A percentile compares a stretch with the other conserved stretches of the same genome.
Evolutionary conservation across 2,113 vertebrate genomes (phyloP).

Genomic region (Podarcis muralis): DNA sequence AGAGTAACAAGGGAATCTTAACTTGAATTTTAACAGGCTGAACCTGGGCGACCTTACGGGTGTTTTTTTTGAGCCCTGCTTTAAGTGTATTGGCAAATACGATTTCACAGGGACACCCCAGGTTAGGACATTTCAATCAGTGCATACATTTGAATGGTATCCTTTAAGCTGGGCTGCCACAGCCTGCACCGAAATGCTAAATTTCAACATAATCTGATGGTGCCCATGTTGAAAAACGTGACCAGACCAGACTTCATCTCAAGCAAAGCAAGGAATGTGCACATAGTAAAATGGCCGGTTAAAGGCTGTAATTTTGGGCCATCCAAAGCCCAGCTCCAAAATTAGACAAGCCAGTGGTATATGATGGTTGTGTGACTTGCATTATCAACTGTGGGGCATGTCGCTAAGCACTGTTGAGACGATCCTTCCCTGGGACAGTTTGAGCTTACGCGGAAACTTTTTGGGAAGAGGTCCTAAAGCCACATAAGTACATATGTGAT

Average conservation of each 20-base stretch:
- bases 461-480: slow-evolving; percentile 30
- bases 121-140: neutral
- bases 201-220: neutral
- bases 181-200: neutral
- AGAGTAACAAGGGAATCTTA: neutral
- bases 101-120: neutral
- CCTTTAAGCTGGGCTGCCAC: neutral
- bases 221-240: slow-evolving; percentile 7
- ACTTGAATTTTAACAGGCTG: neutral
- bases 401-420: slow-evolving; percentile 27
- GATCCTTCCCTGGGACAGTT: slow-evolving; percentile 12
- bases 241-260: neutral
- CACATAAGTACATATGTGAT: slow-evolving; percentile 7
- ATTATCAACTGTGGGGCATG: slow-evolving; percentile 41
- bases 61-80: neutral
- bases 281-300: rapidly evolving
- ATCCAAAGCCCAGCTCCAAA: slow-evolving; percentile 2
- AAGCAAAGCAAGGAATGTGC: neutral
- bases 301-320: neutral
- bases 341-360: slow-evolving; percentile 14
- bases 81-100: neutral
- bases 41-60: neutral
- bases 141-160: neutral
- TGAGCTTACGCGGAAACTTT: neutral
- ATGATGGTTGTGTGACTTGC: rapidly evolving